Evolutionary conservation across 1,140 invertebrate species (phyloP), one percentile per base, ranked within the genome.

Genomic region (Drosophila seguyi): DNA sequence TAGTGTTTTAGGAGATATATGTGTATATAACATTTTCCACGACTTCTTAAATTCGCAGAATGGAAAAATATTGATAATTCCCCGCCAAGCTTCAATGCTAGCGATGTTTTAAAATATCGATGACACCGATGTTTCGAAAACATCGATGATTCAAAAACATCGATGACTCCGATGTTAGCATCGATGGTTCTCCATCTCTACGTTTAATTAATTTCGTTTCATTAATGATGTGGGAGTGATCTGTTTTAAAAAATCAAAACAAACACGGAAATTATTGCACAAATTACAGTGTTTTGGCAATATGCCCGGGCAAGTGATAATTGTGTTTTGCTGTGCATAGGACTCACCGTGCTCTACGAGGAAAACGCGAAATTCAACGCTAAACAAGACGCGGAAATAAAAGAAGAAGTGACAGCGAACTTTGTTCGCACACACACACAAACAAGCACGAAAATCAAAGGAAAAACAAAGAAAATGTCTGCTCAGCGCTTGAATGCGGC

Each of bases 401-500:
- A 53, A 73, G 62, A 60, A 34, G 62, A 60, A 20, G 84, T 39
- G 57, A 78, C 67, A 67, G 84, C 83, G 83, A 83, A 87, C 83
- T 87, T 88, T 87, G 83, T 72, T 83, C 84, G 63, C 50, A 71
- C 18, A 57, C 44, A 44, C 31, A 77, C 42, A 60, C 42, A 41
- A 50, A 41, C 38, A n/a, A 48, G 44, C 56, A 66, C 39, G 42
- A 38, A 16, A 38, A 79, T 65, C 59, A 42, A 68, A 81, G 52
- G 60, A 53, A 60, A 76, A 62, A 65, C 29, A 34, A 44, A 31
- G 52, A 55, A 81, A 86, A 93, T 93, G 88, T 94, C 94, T 53
- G 77, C 93, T 25, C 82, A 94, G 77, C 95, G 94, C 80, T 84
- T 95, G 52, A 95, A 93, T 74, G 93, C 92, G 62, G 95, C 95